Percentiles rank a stretch among this genome's conserved stretches.
These are phyloP conservation scores for Bufotes viridis DNA, from an alignment of 2,797 vertebrate genomes.

Conservation along the genomic window DNA sequence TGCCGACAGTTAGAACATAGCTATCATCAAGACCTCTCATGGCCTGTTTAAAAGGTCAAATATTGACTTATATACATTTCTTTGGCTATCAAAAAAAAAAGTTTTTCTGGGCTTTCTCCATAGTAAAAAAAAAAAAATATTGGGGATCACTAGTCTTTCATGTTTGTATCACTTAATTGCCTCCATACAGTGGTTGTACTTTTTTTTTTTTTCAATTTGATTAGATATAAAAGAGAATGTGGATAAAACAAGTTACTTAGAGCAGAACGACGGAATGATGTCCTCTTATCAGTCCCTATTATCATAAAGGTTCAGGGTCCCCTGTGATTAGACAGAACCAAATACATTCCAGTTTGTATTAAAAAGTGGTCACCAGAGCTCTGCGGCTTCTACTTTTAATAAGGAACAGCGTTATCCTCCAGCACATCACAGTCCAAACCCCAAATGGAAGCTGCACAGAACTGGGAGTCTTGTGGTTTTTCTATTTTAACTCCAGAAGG, in stretches of 20 bases:
- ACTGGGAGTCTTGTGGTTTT: slow-evolving; percentile 58
- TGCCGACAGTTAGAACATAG: no score
- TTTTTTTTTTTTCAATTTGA: neutral
- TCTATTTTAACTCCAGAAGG: slow-evolving; percentile 60
- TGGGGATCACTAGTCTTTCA: neutral
- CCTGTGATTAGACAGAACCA: neutral
- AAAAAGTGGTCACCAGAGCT: slow-evolving; percentile 33
- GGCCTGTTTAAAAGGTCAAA: no score
- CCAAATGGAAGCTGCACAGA: slow-evolving; percentile 50
- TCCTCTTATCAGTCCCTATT: neutral
- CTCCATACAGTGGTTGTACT: neutral
- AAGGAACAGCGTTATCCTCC: slow-evolving; percentile 58
- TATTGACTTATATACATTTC: no score
- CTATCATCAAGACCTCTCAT: no score
- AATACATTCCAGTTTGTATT: slow-evolving; percentile 27
- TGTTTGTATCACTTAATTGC: neutral
- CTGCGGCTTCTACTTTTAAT: slow-evolving; percentile 48
- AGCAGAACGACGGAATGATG: neutral
- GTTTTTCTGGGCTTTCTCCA: no score
- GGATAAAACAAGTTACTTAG: neutral
- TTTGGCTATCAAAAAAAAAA: no score
- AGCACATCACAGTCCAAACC: slow-evolving; percentile 55
- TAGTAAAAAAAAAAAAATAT: neutral
- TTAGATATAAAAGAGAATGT: neutral
- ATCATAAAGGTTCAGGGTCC: neutral